Evolutionary conservation across 2,113 vertebrate species (phyloP), one percentile per base, ranked within the genome.

Genomic region (Malurus elegans): DNA sequence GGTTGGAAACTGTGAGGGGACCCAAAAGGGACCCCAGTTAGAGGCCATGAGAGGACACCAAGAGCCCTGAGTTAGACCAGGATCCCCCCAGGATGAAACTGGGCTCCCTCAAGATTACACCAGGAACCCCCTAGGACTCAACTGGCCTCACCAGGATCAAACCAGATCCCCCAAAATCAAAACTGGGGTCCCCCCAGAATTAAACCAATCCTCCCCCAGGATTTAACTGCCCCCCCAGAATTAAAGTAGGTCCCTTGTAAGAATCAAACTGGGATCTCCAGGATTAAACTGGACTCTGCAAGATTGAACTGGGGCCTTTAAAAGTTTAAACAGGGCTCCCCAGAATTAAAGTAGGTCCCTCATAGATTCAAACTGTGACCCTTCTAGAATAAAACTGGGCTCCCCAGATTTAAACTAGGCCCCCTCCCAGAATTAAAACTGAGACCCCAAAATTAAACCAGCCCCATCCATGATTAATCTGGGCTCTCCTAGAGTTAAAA

Each of bases 121-220:
- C 29, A 12, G n/a, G 38, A 54, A 19, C 23, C 11, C 4, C 34
- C 21, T 11, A 54, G 16, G 11, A 13, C 47, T 24, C 24, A 42
- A 0, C 19, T 18, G 58, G 5, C 18, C 13, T 80, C 18, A 14
- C 10, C 10, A 20, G 60, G 8, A 29, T 20, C 51, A n/a, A 74
- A 26, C 29, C 40, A 14, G 16, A 7, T 2, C 3, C 0, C 11
- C 50, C 31, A 25, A 3, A 21, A 34, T 11, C 14, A 45, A 56
- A 67, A 32, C 0, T 3, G 11, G 26, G 53, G 28, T 9, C 3
- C 9, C 14, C 17, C 17, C 12, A 1, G 9, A 28, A n/a, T 53
- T n/a, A 24, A 78, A 32, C 8, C 1, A 3, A 17, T 38, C 38
- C 7, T 14, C 21, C 6, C 19, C 3, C 4, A 3, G 44, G 4